These are phyloP conservation scores for Allacma fusca DNA, from an alignment of 2,888 invertebrate genomes.

Conservation along the genomic window DNA sequence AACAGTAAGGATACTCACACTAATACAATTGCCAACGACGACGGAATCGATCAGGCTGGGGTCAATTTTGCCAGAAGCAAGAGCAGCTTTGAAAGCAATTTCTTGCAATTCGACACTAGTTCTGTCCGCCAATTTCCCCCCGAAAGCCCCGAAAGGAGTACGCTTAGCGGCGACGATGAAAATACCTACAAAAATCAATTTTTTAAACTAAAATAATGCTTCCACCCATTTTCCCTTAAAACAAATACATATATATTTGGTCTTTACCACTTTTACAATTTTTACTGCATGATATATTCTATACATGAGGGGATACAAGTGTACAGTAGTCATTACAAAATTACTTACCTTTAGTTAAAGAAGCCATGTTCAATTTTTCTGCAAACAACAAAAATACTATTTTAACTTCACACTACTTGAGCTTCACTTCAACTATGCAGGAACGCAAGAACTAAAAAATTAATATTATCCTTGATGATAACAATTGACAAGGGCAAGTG, in stretches of 20 bases:
- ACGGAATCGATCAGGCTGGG: constrained; percentile 90
- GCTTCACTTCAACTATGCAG: too few species aligned
- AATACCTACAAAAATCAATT: constrained; percentile 70
- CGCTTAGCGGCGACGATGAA: constrained; percentile 95
- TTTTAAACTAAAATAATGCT: too few species aligned
- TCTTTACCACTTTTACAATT: not conserved
- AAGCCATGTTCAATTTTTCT: not conserved
- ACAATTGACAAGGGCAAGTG: too few species aligned
- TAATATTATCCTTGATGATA: too few species aligned
- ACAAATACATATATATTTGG: too few species aligned
- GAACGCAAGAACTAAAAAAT: too few species aligned
- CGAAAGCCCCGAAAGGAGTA: constrained; percentile 73
- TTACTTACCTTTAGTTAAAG: constrained; percentile 9
- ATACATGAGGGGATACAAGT: constrained; percentile 15
- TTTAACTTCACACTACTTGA: too few species aligned
- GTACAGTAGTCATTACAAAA: not conserved
- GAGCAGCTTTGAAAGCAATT: constrained; percentile 79
- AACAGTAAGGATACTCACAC: constrained; percentile 69
- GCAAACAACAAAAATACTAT: too few species aligned
- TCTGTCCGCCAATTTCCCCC: constrained; percentile 80
- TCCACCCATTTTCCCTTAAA: too few species aligned
- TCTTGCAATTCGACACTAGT: constrained; percentile 82
- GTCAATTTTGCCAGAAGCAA: constrained; percentile 79
- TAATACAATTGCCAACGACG: constrained; percentile 86
- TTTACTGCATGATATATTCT: not conserved